Base-by-base conservation (phyloP, 1,140 invertebrate genomes). In the Drosophila virilis region DNA sequence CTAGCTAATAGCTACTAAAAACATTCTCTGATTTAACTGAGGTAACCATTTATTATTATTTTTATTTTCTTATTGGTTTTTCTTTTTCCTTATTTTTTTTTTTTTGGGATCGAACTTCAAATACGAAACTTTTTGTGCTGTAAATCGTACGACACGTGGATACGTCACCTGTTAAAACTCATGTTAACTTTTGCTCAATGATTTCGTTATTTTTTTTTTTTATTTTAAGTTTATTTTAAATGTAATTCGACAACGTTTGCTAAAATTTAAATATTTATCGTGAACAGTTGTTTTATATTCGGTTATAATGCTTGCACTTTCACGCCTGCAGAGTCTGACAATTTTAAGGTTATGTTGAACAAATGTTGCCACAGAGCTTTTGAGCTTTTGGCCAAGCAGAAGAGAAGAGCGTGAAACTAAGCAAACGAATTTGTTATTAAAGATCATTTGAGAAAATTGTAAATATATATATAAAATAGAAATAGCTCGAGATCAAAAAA, bases 1-100 rank as follows among this genome's bases (percentile, higher is more conserved):
- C 82, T 86, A 86, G 79, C 82, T 86, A 86, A 77, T 78, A 72
- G 68, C 82, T 86, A 82, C 68, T 80, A 78, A 82, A 81, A 78
- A 73, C 75, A 70, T 62, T 66, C 48, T 62, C 78, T 69, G 54
- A 57, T 82, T 72, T 67, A 72, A 67, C 72, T 69, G 35, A 70
- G 60, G 64, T 54, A 77, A 77, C 43, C 43, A 48, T 15, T 62
- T 62, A 46, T 22, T 17, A 17, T 45, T 45, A 13, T 46, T 35
- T 15, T 35, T 15, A 33, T 50, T 13, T 48, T 28, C 10, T 12
- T 48, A 12, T 48, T 3, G 28, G 46, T 17, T 46, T 48, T 48
- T 2, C 22, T 22, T 15, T 52, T 17, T 17, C 15, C 9, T 35
- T 15, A 33, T 50, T 13, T 10, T 28, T 48, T 12, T 48, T 28